Evolutionary conservation across 2,113 vertebrate species (phyloP).

Genomic region (Ancistrus triradiatus): DNA sequence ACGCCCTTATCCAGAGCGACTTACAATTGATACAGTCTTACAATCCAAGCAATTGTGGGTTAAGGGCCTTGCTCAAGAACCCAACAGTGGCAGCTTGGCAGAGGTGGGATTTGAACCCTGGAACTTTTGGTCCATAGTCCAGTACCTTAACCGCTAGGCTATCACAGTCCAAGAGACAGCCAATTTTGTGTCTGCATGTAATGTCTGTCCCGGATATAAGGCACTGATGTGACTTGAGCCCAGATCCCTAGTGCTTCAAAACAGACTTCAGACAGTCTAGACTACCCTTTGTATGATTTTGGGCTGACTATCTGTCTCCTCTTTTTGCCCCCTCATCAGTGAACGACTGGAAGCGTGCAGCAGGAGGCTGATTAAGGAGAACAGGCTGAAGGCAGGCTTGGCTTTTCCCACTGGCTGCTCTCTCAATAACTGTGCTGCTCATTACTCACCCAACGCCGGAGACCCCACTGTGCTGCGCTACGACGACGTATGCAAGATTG

Average conservation of each 20-base stretch:
- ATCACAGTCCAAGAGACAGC: too few relatives aligned
- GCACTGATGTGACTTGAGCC: background rate
- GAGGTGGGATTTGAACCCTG: too few relatives aligned
- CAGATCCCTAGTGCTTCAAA: too few relatives aligned
- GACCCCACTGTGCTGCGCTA: conserved; percentile 91
- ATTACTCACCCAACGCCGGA: conserved; percentile 97
- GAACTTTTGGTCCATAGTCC: too few relatives aligned
- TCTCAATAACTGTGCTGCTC: conserved; percentile 95
- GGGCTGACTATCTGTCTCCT: conserved; percentile 6
- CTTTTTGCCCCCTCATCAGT: conserved; percentile 60
- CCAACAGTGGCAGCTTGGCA: too few relatives aligned
- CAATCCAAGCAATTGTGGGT: too few relatives aligned
- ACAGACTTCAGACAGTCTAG: too few relatives aligned
- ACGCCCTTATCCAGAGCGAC: too few relatives aligned
- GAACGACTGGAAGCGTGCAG: conserved; percentile 95
- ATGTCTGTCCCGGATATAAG: background rate
- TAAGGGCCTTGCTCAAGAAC: too few relatives aligned
- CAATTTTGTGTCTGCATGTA: background rate
- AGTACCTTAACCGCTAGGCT: too few relatives aligned
- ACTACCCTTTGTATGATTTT: too few relatives aligned
- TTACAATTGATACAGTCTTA: too few relatives aligned
- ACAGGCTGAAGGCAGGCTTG: conserved; percentile 87
- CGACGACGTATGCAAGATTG: conserved; percentile 96
- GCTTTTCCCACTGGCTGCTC: conserved; percentile 97
- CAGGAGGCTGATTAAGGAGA: conserved; percentile 87